These are phyloP conservation scores for Drosophila borealis DNA, from an alignment of 2,888 invertebrate species.

Conservation along the genomic window DNA sequence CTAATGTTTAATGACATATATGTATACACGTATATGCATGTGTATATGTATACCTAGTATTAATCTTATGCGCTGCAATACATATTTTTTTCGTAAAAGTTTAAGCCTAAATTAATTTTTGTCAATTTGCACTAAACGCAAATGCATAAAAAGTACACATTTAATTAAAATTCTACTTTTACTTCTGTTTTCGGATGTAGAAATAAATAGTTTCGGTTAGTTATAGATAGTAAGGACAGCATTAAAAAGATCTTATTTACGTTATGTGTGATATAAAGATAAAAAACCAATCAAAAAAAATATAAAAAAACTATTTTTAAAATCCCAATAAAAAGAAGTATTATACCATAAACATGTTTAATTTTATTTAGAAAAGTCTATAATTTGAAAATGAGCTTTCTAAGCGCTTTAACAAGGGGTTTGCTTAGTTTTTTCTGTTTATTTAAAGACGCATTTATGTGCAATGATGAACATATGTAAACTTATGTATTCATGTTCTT, in stretches of 20 bases:
- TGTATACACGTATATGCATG: conserved; percentile 31
- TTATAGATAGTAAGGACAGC: conserved; percentile 72
- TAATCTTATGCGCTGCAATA: conserved; percentile 68
- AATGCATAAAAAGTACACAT: conserved; percentile 45
- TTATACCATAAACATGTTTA: conserved; percentile 56
- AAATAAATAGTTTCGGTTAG: conserved; percentile 54
- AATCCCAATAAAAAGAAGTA: conserved; percentile 82
- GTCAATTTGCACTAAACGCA: conserved; percentile 46
- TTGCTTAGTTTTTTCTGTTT: no score
- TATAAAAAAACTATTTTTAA: conserved; percentile 72
- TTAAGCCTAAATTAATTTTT: conserved; percentile 49
- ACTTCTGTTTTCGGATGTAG: conserved; percentile 60
- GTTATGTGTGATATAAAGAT: conserved; percentile 83
- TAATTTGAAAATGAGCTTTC: no score
- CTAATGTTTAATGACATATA: conserved; percentile 62
- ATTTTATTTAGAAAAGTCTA: conserved; percentile 23
- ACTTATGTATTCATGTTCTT: no score
- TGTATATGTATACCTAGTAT: conserved; percentile 55
- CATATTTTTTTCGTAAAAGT: conserved; percentile 41
- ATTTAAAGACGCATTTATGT: no score
- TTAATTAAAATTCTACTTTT: conserved; percentile 34
- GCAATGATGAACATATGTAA: no score
- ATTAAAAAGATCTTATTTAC: conserved; percentile 76
- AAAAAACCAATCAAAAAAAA: conserved; percentile 71
- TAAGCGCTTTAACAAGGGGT: no score